phyloP scores from a whole-genome alignment of 2,888 invertebrate genomes.

The Bedellia somnulentella region DNA sequence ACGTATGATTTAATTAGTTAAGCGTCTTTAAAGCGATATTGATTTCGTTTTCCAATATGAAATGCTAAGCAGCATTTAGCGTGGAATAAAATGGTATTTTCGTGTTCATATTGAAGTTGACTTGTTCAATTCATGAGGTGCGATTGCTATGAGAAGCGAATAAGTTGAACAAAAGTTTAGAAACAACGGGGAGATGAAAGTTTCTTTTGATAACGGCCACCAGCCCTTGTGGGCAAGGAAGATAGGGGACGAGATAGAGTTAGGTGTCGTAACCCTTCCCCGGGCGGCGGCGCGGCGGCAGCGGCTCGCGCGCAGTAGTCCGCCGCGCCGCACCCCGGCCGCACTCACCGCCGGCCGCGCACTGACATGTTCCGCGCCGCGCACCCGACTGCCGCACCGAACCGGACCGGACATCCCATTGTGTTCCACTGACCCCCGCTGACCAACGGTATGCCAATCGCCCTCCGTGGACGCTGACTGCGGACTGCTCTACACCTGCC shows the following conservation, averaged over 20 bases:
- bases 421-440: slow-evolving; percentile 38
- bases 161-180: too few relatives aligned
- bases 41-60: too few relatives aligned
- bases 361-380: slow-evolving; percentile 14
- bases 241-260: slow-evolving; percentile 37
- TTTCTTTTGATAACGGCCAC: slow-evolving; percentile 25
- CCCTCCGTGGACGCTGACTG: slow-evolving; percentile 15
- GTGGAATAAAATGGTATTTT: too few relatives aligned
- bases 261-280: slow-evolving; percentile 53
- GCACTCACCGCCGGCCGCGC: slow-evolving; percentile 35
- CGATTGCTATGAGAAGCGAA: too few relatives aligned
- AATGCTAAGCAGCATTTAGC: too few relatives aligned
- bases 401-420: slow-evolving; percentile 31
- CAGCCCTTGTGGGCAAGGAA: too few relatives aligned
- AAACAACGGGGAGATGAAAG: too few relatives aligned
- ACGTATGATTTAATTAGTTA: too few relatives aligned
- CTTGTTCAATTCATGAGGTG: too few relatives aligned
- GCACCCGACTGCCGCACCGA: slow-evolving; percentile 4
- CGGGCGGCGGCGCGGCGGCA: slow-evolving; percentile 10
- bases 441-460: slow-evolving; percentile 17
- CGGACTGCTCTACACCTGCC: not conserved
- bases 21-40: too few relatives aligned
- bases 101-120: too few relatives aligned
- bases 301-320: slow-evolving; percentile 33
- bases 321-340: slow-evolving; percentile 45